Percentiles rank a stretch among this genome's conserved stretches.
Evolutionary conservation across 2,113 vertebrate genomes (phyloP).

Genomic region (Desmodus rotundus): DNA sequence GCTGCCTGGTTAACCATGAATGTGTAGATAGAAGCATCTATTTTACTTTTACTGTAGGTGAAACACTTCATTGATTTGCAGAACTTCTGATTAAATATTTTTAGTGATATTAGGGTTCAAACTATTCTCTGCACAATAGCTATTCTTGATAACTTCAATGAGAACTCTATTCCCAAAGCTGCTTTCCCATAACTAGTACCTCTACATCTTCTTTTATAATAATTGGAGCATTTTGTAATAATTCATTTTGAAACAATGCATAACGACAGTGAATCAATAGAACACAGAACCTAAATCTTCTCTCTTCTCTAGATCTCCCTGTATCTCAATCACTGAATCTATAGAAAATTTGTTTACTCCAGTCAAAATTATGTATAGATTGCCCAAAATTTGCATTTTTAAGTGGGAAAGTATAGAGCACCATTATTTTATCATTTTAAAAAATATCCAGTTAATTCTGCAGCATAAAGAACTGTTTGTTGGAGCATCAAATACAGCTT

Average conservation of each 20-base stretch:
- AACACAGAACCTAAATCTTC: not conserved
- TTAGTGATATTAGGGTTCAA: not conserved
- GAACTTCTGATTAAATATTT: conserved; percentile 1
- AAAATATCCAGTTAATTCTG: not conserved
- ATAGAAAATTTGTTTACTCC: not conserved
- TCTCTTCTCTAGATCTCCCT: conserved; percentile 1
- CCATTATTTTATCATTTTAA: not conserved
- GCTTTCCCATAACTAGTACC: not conserved
- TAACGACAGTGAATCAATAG: not conserved
- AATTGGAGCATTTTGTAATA: not conserved
- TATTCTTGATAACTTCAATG: not conserved
- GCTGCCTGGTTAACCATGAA: not conserved
- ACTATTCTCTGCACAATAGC: not conserved
- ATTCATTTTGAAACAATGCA: not conserved
- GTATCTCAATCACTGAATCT: not conserved
- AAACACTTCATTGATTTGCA: not conserved
- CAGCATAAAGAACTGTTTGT: not conserved
- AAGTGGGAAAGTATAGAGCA: not conserved
- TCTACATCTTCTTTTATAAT: not conserved
- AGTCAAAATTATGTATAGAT: not conserved
- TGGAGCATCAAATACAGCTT: not conserved
- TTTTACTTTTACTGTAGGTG: not conserved
- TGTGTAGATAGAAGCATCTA: not conserved
- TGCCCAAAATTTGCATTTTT: not conserved
- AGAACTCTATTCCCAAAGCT: not conserved